These are phyloP conservation scores for Scaptomyza cyrtandrae DNA, from an alignment of 2,888 invertebrate genomes.

Conservation along the genomic window DNA sequence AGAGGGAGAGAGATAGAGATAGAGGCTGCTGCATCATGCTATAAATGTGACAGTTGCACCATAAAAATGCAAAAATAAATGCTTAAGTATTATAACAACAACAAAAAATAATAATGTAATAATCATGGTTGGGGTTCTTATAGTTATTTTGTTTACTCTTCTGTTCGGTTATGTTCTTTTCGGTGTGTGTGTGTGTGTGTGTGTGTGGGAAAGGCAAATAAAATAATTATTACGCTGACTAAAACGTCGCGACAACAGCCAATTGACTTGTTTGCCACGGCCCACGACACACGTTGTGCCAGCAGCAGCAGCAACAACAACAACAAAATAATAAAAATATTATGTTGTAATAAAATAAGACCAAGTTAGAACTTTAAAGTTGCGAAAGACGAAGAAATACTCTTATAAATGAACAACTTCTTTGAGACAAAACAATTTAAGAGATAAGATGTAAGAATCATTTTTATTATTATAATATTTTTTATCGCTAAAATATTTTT, in stretches of 20 bases:
- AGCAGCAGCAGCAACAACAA: conserved; percentile 3
- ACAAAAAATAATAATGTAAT: background rate
- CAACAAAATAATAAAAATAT: background rate
- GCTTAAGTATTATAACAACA: conserved; percentile 22
- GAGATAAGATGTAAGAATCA: too few species aligned
- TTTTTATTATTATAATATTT: too few species aligned
- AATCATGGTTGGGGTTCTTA: background rate
- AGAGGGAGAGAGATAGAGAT: conserved; percentile 28
- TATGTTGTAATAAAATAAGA: background rate
- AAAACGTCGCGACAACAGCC: conserved; percentile 21
- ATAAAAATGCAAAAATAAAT: conserved; percentile 67
- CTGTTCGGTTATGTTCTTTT: background rate
- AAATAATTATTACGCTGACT: conserved; percentile 62
- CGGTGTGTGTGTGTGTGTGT: conserved; percentile 19
- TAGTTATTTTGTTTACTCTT: background rate
- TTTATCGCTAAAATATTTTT: background rate
- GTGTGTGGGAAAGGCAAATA: conserved; percentile 74
- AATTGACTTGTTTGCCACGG: conserved; percentile 56
- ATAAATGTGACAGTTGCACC: conserved; percentile 70
- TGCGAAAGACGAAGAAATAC: background rate
- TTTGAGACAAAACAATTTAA: background rate
- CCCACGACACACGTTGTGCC: conserved; percentile 46
- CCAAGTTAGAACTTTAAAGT: background rate
- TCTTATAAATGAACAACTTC: background rate
- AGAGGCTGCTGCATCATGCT: conserved; percentile 50